A percentile compares a stretch with the other conserved stretches of the same genome.
Conservation (phyloP, 2,888 invertebrate genomes). For the Petrolisthes cinctipes region DNA sequence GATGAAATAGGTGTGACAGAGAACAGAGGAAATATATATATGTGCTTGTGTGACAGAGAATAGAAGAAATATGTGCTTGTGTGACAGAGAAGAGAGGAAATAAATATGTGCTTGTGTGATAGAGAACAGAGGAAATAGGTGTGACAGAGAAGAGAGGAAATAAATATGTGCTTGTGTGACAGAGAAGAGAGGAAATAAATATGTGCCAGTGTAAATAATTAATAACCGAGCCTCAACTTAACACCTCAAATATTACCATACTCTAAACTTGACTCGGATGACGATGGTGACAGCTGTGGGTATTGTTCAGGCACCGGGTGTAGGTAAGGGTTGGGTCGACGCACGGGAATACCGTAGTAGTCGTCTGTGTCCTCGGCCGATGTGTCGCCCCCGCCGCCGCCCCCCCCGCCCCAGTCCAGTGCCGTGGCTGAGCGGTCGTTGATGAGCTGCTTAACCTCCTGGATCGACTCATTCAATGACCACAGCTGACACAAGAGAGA, state of each 20-base stretch:
- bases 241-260: slow-evolving; percentile 47
- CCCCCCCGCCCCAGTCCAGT: slow-evolving; percentile 55
- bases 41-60: too few species aligned
- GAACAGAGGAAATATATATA: too few species aligned
- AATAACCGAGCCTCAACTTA: too few species aligned
- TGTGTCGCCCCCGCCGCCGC: slow-evolving; percentile 62
- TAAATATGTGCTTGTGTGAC: too few species aligned
- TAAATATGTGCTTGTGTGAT: too few species aligned
- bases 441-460: slow-evolving; percentile 80
- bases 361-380: slow-evolving; percentile 65
- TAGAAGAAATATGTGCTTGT: too few species aligned
- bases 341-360: slow-evolving; percentile 64
- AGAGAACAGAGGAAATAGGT: too few species aligned
- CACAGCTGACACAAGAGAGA: slow-evolving; percentile 90
- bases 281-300: slow-evolving; percentile 53
- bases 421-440: slow-evolving; percentile 57
- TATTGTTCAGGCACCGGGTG: slow-evolving; percentile 61
- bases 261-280: slow-evolving; percentile 58
- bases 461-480: slow-evolving; percentile 92
- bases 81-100: too few species aligned
- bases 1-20: too few species aligned
- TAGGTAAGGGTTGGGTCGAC: slow-evolving; percentile 61
- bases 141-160: too few species aligned
- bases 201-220: too few species aligned
- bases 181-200: too few species aligned